These are phyloP conservation scores for Papilio helenus DNA, from an alignment of 1,140 invertebrate species.

Conservation along the genomic window DNA sequence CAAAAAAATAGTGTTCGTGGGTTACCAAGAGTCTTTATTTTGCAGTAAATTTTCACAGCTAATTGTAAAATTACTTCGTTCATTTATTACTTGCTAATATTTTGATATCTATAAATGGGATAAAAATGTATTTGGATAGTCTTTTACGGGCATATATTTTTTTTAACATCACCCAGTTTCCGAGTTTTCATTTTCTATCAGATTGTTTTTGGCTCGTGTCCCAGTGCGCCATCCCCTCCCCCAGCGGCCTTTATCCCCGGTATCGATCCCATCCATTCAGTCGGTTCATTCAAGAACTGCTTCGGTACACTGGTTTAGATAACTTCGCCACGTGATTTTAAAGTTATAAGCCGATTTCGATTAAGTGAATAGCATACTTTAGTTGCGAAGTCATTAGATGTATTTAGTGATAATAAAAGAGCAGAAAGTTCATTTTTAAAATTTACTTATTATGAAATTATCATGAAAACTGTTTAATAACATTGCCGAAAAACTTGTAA, in stretches of 20 bases:
- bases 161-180: not conserved
- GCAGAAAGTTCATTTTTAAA: not conserved
- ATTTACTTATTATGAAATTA: not conserved
- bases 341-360: not conserved
- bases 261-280: slow-evolving; percentile 36
- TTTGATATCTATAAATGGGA: no score
- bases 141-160: not conserved
- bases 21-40: no score
- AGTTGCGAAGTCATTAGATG: not conserved
- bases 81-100: no score
- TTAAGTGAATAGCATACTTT: not conserved
- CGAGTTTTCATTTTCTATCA: slow-evolving; percentile 9
- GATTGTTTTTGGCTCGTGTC: slow-evolving; percentile 14
- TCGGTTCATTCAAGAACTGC: slow-evolving; percentile 28
- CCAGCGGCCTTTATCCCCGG: not conserved
- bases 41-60: no score
- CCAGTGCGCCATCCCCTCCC: slow-evolving; percentile 15
- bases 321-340: slow-evolving; percentile 27
- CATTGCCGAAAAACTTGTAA: not conserved
- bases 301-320: not conserved
- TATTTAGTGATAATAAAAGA: not conserved
- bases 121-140: not conserved
- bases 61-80: no score
- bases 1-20: no score
- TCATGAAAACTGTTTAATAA: no score